Evolutionary conservation across 2,113 vertebrate species (phyloP), one percentile per base, ranked within the genome.

Genomic region (Leucopsar rothschildi): DNA sequence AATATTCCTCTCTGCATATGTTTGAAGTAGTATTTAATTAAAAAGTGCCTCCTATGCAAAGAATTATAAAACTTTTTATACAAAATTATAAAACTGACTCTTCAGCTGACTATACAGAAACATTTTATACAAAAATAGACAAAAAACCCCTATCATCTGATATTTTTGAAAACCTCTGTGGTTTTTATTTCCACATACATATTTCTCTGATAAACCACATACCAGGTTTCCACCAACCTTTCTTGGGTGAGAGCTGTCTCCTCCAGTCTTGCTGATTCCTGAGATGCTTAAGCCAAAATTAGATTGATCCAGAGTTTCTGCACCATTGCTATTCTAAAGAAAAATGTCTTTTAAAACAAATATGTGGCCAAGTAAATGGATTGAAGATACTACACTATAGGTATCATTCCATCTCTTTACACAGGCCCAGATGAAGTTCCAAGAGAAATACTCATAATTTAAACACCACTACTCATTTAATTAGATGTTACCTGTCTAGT

Each of bases 261-360:
- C 82, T 73, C 86, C 92, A 11, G 79, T 95, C 95, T 66, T 98
- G 93, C 78, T 93, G 77, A 99, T 92, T 73, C 98, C 96, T 21
- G 98, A 98, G 80, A 99, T 95, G 39, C 91, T 99, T 88, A 99
- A 98, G 80, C 99, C 98, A 42, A 99, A 99, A 17, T 98, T 98
- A 22, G 96, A 65, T 1, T 65, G 94, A n/a, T 98, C 98, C 22
- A 59, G 25, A 29, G 82, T 45, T 75, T 84, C 60, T 56, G 86
- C 50, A 6, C 7, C 66, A 29, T 91, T 97, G 20, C 89, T 97
- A n/a, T 98, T 97, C 99, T 99, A 86, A 72, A 97, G 59, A 50
- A 91, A 91, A 86, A 80, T 14, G 6, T 52, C 16, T 37, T 78
- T 78, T 75, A 55, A 70, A 78, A 65, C n/a, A 55, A n/a, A 49